Evolutionary conservation across 2,888 invertebrate genomes (phyloP), one percentile per base, ranked within the genome.

Genomic region (Plemyria rubiginata): DNA sequence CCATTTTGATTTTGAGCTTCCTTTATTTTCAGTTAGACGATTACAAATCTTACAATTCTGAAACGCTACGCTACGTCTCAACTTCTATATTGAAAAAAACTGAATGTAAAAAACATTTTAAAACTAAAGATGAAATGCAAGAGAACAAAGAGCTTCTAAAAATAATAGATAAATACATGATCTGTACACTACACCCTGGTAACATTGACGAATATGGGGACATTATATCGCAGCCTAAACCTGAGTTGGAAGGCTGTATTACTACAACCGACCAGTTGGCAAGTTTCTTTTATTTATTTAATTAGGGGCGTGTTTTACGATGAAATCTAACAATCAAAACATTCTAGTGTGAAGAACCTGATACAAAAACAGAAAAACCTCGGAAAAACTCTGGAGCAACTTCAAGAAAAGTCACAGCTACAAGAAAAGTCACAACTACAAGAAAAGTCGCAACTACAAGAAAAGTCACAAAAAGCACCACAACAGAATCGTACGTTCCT

Each of bases 61-160:
- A 51, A 6, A 36, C 13, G 1, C 22, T 67, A 15, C 51, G 62
- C 22, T 80, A 77, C 48, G 74, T 73, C 0, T 55, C 81, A 1
- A 70, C 73, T 0, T 51, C 63, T 2, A 69, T 82, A 6, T 61
- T 74, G 13, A 58, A 68, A 12, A 75, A 74, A 36, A 13, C 64
- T 0, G 48, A 59, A 9, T 81, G 82, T 52, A 73, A 59, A 22
- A 36, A 29, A 0, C 12, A 54, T 2, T 62, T 58, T n/a, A 51
- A 22, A 38, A 51, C 9, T 6, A 1, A 22, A 4, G 4, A n/a
- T 12, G 28, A 45, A 0, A 38, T 32, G 2, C n/a, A 43, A 12
- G n/a, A 46, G 5, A 67, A 60, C 32, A 59, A 29, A 9, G 49
- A 54, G 4, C 29, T 67, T 6, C 41, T 54, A 7, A 12, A 15